Evolutionary conservation across 1,140 invertebrate species (phyloP).

Genomic region (Eupristina koningsbergeri): DNA sequence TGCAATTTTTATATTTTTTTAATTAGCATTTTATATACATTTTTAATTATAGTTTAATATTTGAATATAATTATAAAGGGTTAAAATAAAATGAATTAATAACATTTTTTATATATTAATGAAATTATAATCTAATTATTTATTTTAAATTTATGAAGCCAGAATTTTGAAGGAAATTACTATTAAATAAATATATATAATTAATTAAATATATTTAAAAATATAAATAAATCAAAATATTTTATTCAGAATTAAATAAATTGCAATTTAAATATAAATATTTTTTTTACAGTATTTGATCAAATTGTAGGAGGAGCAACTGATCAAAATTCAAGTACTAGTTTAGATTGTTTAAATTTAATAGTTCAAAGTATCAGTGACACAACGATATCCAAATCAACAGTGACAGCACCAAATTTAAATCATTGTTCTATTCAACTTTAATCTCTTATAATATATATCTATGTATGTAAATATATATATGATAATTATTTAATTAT

Average conservation of each 20-base stretch:
- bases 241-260: neutral
- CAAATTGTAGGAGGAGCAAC: slow-evolving; percentile 63
- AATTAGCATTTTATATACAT: no score
- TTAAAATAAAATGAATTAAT: no score
- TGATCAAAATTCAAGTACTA: slow-evolving; percentile 70
- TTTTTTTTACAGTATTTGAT: slow-evolving; percentile 72
- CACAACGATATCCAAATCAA: slow-evolving; percentile 58
- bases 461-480: neutral
- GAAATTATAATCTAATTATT: no score
- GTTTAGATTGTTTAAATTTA: slow-evolving; percentile 77
- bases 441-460: slow-evolving; percentile 41
- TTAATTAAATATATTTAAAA: no score
- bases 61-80: no score
- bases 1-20: no score
- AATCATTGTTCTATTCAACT: slow-evolving; percentile 57
- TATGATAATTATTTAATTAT: no score
- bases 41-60: no score
- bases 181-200: no score
- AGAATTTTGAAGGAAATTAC: no score
- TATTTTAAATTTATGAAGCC: no score
- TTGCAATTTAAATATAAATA: neutral
- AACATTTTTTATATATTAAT: no score
- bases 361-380: slow-evolving; percentile 79
- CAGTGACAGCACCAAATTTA: slow-evolving; percentile 42
- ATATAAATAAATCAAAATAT: neutral